These are phyloP conservation scores for Catharus bicknelli DNA, from an alignment of 2,113 vertebrate genomes.

Conservation along the genomic window DNA sequence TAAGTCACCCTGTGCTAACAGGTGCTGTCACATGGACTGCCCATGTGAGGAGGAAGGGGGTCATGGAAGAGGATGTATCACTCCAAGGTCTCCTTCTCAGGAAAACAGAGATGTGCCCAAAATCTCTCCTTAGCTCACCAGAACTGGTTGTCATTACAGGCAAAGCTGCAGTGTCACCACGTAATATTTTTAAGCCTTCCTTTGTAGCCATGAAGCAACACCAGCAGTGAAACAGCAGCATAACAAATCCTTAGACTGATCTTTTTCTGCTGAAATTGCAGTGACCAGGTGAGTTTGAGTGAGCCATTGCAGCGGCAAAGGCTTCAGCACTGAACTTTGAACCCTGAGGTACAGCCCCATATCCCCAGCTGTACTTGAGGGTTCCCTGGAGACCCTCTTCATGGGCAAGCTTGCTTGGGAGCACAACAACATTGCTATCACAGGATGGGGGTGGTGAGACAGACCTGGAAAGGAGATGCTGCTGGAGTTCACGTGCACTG, in stretches of 20 bases:
- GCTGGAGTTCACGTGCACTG: background rate
- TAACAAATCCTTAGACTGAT: background rate
- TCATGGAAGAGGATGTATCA: background rate
- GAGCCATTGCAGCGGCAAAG: background rate
- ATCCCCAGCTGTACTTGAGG: fast-evolving
- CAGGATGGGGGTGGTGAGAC: background rate
- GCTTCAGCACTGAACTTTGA: background rate
- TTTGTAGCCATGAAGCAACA: background rate
- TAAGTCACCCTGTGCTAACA: background rate
- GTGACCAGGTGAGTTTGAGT: background rate
- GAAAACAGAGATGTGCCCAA: background rate
- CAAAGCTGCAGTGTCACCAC: background rate
- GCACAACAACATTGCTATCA: background rate
- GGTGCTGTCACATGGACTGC: fast-evolving
- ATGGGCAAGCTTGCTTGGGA: background rate
- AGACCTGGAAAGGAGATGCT: background rate
- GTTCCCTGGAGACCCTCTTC: background rate
- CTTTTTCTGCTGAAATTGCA: background rate
- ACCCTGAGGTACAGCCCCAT: background rate
- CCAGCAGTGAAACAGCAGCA: fast-evolving
- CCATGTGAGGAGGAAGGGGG: background rate
- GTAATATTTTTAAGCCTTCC: background rate
- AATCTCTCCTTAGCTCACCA: background rate
- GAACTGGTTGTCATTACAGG: background rate
- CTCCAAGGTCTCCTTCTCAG: background rate